Evolutionary conservation across 30 jellyfish, hydroid and myxozoan species (phyloP).

Genomic region (Aurelia aurita complex sp. Pacific): DNA sequence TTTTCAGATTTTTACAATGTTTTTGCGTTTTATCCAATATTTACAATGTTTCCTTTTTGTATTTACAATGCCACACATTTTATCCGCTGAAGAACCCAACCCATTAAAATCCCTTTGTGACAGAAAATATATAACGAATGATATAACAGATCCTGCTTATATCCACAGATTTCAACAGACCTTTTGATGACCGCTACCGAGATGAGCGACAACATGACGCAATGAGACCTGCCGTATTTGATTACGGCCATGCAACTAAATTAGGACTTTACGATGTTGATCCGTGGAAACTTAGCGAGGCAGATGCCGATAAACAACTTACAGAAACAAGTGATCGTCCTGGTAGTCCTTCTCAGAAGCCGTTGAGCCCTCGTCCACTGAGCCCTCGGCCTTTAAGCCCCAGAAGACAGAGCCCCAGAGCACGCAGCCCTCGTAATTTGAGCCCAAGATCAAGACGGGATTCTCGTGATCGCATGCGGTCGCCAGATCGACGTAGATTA

Average conservation of each 20-base stretch:
- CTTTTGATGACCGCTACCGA: constrained; percentile 25
- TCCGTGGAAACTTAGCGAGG: constrained; percentile 11
- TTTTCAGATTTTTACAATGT: too few relatives aligned
- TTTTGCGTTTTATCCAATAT: too few relatives aligned
- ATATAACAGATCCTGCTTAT: too few relatives aligned
- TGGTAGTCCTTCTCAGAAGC: constrained; percentile 12
- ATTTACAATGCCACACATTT: too few relatives aligned
- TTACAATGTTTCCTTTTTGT: too few relatives aligned
- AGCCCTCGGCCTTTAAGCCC: constrained; percentile 27
- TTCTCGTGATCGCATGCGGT: not conserved
- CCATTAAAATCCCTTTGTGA: too few relatives aligned
- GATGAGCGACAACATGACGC: constrained; percentile 48
- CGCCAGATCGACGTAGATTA: constrained; percentile 36
- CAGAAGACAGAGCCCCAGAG: constrained; percentile 3
- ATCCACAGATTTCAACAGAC: not conserved
- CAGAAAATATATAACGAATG: too few relatives aligned
- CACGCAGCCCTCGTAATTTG: not conserved
- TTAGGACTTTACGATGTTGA: constrained; percentile 27
- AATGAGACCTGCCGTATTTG: constrained; percentile 60
- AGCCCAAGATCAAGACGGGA: constrained; percentile 6
- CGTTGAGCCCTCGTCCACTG: constrained; percentile 28
- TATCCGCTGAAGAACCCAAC: too few relatives aligned
- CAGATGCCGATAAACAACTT: not conserved
- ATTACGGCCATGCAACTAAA: constrained; percentile 62
- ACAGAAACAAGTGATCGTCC: constrained; percentile 1